These are phyloP conservation scores for Cochlearius cochlearius DNA, from an alignment of 2,113 vertebrate genomes.

Conservation along the genomic window DNA sequence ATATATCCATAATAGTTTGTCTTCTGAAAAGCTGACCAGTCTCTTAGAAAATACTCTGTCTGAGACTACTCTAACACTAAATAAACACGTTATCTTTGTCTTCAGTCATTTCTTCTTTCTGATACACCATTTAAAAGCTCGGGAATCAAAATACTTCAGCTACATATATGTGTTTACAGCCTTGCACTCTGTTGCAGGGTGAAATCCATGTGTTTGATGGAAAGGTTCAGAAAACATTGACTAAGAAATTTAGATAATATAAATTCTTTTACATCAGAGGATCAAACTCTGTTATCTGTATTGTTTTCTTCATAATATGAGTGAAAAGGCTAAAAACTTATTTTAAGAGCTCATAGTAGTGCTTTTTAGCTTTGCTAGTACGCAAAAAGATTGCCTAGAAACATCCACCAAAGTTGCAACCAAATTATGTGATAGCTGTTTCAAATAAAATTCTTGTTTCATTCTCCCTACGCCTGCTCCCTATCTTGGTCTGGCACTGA, in stretches of 20 bases:
- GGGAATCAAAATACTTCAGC: background rate
- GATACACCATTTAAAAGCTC: background rate
- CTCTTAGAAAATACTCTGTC: background rate
- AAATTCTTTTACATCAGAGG: background rate
- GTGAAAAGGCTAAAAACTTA: background rate
- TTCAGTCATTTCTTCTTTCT: background rate
- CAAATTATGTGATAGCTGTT: conserved; percentile 51
- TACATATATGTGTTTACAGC: background rate
- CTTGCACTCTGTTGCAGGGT: background rate
- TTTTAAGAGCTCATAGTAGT: background rate
- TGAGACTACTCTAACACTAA: background rate
- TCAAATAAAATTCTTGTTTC: conserved; percentile 64
- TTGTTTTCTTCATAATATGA: background rate
- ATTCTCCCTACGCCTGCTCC: conserved; percentile 10
- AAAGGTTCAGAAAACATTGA: background rate
- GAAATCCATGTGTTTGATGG: background rate
- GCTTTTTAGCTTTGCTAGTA: background rate
- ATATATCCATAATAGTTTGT: background rate
- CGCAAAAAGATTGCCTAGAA: background rate
- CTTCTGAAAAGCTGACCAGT: background rate
- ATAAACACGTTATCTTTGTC: background rate
- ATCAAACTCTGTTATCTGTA: background rate
- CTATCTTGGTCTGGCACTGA: conserved; percentile 61
- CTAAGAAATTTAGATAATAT: background rate
- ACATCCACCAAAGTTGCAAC: background rate